Evolutionary conservation across 2,797 vertebrate genomes (phyloP).

Genomic region (Avahi laniger): DNA sequence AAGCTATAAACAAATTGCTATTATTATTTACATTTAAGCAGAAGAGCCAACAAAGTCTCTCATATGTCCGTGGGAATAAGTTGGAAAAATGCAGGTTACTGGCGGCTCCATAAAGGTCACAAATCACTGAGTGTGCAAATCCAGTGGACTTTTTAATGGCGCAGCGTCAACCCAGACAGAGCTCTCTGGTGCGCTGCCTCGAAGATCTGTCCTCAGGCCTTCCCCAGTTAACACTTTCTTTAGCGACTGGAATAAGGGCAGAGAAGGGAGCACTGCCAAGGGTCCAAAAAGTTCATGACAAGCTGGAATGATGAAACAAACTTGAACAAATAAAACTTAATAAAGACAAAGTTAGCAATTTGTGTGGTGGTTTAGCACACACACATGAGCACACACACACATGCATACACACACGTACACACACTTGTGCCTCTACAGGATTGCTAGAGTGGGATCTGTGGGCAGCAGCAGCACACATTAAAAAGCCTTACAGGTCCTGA

Average conservation of each 20-base stretch:
- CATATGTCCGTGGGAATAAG: neutral
- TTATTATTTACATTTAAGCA: neutral
- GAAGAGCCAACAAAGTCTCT: neutral
- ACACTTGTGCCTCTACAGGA: neutral
- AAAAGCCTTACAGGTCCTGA: neutral
- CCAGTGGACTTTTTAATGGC: neutral
- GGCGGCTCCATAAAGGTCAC: neutral
- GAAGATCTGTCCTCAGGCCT: neutral
- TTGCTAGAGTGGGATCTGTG: neutral
- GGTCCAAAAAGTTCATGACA: neutral
- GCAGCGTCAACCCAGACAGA: neutral
- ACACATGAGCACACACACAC: accelerated
- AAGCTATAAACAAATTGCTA: neutral
- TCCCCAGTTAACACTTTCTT: slow-evolving; percentile 33
- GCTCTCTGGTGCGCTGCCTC: neutral
- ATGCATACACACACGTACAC: neutral
- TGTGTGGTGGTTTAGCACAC: neutral
- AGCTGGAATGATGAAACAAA: neutral
- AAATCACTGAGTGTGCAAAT: slow-evolving; percentile 28
- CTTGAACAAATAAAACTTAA: neutral
- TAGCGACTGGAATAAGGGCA: neutral
- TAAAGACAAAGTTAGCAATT: neutral
- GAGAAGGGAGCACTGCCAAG: neutral
- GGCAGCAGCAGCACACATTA: neutral
- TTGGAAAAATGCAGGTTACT: neutral